Base-by-base conservation (phyloP, 92 coral and sea anemone species). In the Plumapathes pennacea region DNA sequence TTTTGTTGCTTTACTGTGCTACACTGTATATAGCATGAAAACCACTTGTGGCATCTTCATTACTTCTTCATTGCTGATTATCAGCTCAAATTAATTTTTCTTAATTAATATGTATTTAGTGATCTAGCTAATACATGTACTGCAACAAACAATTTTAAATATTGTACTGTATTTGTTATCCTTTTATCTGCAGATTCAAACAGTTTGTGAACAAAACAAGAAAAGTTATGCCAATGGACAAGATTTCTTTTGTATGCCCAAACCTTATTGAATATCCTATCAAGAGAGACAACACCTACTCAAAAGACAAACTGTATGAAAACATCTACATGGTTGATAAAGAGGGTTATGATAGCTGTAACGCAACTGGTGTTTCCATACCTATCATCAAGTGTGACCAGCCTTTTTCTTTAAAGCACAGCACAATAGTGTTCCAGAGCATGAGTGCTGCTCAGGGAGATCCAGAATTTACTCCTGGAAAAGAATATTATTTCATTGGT, bases 401-500 rank as follows among this genome's bases (percentile, higher is more conserved):
- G 30, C 82, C 87, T 14, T 4, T 43, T n/a, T 25, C 13, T 4
- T 38, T 58, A 4, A 57, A 40, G n/a, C 63, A 72, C 29, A 58
- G 62, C 7, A 53, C 64, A 22, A 37, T 82, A 37, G 89, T 76
- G 34, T 86, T 86, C 58, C 75, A 76, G 60, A 69, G 40, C 1
- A 7, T 27, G 7, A 78, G 80, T 54, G 89, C 82, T 0, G 15
- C 47, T 0, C 40, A 36, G 5, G 62, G 58, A 11, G 83, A 54
- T 14, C 53, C 69, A 32, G 63, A 47, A 43, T 86, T 70, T 30
- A 41, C 47, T 3, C 22, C 50, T 49, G 95, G 85, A 5, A 66
- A 67, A 40, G 89, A 76, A 6, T 81, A 86, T 20, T 82, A 77
- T 39, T 86, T 86, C 33, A 86, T 86, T 4, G 80, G 95, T 86